These are phyloP conservation scores for Ibidorhyncha struthersii DNA, from an alignment of 2,113 vertebrate genomes.

Conservation along the genomic window DNA sequence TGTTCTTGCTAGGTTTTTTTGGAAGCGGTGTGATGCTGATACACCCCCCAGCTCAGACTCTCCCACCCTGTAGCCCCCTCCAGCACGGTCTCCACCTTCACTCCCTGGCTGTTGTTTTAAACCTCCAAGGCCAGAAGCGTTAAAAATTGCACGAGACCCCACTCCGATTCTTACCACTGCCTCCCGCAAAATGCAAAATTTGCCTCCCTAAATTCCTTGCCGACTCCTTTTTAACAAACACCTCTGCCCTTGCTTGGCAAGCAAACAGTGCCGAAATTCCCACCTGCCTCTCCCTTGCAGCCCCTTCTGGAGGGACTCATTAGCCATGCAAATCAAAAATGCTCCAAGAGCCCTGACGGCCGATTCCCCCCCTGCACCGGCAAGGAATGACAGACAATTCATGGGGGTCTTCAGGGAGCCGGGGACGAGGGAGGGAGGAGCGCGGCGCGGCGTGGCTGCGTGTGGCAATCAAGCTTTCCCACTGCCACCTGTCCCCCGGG, in stretches of 20 bases:
- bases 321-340: constrained; percentile 61
- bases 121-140: not conserved
- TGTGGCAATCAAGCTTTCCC: constrained; percentile 73
- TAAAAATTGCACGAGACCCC: not conserved
- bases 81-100: fast-evolving
- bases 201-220: not conserved
- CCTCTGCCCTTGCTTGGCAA: not conserved
- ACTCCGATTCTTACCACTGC: not conserved
- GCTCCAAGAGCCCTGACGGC: not conserved
- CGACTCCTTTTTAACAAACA: not conserved
- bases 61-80: not conserved
- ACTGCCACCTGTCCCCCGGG: constrained; percentile 42
- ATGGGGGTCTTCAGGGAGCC: constrained; percentile 49
- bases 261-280: not conserved
- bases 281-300: not conserved
- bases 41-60: not conserved
- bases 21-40: not conserved
- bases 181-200: not conserved
- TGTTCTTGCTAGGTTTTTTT: not conserved
- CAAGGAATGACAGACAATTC: constrained; percentile 64
- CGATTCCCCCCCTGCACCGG: not conserved
- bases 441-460: constrained; percentile 17
- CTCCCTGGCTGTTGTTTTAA: not conserved
- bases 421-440: not conserved
- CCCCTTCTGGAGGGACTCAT: constrained; percentile 48